phyloP scores from a whole-genome alignment of 2,888 invertebrate species.

The Drosophila neotestacea region DNA sequence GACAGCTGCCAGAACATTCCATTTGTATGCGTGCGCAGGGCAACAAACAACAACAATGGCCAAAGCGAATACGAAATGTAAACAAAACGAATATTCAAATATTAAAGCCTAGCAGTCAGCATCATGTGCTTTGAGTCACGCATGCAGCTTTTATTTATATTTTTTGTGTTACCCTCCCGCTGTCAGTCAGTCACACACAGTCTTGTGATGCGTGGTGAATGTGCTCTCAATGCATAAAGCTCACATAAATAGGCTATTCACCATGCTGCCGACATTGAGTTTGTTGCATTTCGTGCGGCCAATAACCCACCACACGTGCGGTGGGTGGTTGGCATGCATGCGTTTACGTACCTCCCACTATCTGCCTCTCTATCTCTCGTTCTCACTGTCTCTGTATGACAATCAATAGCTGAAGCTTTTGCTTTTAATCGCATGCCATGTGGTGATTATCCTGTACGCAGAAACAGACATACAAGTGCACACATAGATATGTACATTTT shows the following conservation, averaged over 20 bases:
- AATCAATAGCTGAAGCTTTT: conserved; percentile 48
- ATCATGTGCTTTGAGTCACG: conserved; percentile 70
- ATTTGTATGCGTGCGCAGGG: conserved; percentile 45
- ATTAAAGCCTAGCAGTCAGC: conserved; percentile 27
- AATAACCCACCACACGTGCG: conserved; percentile 52
- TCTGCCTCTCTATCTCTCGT: background rate
- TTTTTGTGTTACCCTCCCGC: conserved; percentile 6
- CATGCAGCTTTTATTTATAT: conserved; percentile 40
- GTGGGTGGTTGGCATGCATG: conserved; percentile 17
- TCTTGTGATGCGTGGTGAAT: conserved; percentile 52
- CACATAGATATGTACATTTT: background rate
- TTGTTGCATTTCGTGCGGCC: conserved; percentile 64
- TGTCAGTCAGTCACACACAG: conserved; percentile 8
- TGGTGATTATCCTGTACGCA: conserved; percentile 30
- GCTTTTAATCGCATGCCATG: conserved; percentile 29
- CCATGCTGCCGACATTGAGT: conserved; percentile 25
- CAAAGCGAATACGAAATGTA: conserved; percentile 40
- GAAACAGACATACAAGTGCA: conserved; percentile 20
- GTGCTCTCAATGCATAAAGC: conserved; percentile 14
- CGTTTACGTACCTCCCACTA: background rate
- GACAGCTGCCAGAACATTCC: conserved; percentile 71
- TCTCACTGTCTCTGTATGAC: background rate
- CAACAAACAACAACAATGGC: conserved; percentile 15
- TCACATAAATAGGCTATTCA: conserved; percentile 31
- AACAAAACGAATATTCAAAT: conserved; percentile 51